phyloP scores from a whole-genome alignment of 2,888 invertebrate species.

The Leptopterna dolabrata region DNA sequence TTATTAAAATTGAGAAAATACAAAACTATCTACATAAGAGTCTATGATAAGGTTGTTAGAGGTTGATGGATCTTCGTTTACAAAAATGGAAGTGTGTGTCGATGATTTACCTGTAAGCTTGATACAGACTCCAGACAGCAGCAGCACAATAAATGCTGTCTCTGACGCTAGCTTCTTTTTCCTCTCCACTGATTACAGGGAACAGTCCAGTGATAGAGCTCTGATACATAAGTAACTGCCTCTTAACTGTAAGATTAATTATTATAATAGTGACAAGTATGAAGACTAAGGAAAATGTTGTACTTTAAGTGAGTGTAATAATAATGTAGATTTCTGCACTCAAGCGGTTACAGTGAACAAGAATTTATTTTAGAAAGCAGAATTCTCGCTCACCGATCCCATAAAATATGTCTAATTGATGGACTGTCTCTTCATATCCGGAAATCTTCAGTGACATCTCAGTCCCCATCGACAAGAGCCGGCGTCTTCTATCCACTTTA shows the following conservation, averaged over 20 bases:
- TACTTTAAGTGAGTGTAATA: neutral
- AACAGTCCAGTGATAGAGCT: constrained; percentile 94
- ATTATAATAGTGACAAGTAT: neutral
- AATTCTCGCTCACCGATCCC: constrained; percentile 78
- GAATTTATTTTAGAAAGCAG: too few relatives aligned
- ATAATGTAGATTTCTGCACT: neutral
- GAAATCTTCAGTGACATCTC: constrained; percentile 66
- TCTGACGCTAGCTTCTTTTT: constrained; percentile 85
- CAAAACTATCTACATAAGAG: too few relatives aligned
- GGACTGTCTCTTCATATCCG: constrained; percentile 90
- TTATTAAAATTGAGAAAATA: too few relatives aligned
- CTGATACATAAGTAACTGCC: constrained; percentile 90
- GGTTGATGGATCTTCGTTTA: too few relatives aligned
- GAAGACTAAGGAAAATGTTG: neutral
- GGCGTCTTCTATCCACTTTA: neutral
- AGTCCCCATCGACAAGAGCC: constrained; percentile 14
- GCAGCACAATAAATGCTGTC: constrained; percentile 98
- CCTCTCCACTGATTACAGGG: constrained; percentile 85
- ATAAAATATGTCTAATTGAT: constrained; percentile 92
- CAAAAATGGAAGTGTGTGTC: too few relatives aligned
- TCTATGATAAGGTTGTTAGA: too few relatives aligned
- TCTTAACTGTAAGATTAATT: constrained; percentile 76
- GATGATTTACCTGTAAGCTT: constrained; percentile 92
- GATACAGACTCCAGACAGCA: constrained; percentile 95
- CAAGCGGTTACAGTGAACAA: too few relatives aligned